Base-by-base conservation (phyloP, 2,888 invertebrate genomes). In the Halocaridina rubra region DNA sequence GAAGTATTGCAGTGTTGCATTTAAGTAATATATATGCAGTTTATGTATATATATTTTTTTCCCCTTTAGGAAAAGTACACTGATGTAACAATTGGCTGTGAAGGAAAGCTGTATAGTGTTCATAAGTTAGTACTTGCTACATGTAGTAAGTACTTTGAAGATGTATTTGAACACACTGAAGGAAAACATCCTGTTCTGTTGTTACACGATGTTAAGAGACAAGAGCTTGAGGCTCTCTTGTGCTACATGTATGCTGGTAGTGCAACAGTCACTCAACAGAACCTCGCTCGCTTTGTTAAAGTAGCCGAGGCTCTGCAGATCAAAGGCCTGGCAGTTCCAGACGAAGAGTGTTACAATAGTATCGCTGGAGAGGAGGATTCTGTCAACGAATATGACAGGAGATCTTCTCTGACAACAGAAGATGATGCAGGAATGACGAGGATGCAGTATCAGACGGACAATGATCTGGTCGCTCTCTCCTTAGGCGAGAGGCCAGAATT, bases 221-320 rank as follows among this genome's bases (percentile, higher is more conserved):
- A 87, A 27, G 87, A 87, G 57, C 69, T 87, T 46, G 87, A 87
- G 67, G 77, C 87, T 3, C 75, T 87, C 1, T 59, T 87, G 59
- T 84, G 77, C 69, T 87, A 87, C 79, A 87, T 87, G 87, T 87
- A 87, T 74, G 77, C 81, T 16, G 87, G 87, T 19, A 79, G 77
- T 16, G 85, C 84, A 8, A 84, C 77, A 53, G 85, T 87, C 39
- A 72, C 81, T 24, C 87, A 87, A 39, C 78, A 69, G 22, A 84
- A 87, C 77, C 75, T 87, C 0, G 76, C 82, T 7, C 77, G 84
- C 24, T 81, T 87, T 29, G 78, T 87, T 29, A 87, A 84, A 39
- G 84, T 84, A 53, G 87, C 87, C 8, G 84, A 87, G 72, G 46
- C 84, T 19, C 75, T 87, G n/a, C 80, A 84, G 46, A 84, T 87